Evolutionary conservation across 2,797 vertebrate genomes (phyloP), one percentile per base, ranked within the genome.

Genomic region (Odontamblyopus rebecca): DNA sequence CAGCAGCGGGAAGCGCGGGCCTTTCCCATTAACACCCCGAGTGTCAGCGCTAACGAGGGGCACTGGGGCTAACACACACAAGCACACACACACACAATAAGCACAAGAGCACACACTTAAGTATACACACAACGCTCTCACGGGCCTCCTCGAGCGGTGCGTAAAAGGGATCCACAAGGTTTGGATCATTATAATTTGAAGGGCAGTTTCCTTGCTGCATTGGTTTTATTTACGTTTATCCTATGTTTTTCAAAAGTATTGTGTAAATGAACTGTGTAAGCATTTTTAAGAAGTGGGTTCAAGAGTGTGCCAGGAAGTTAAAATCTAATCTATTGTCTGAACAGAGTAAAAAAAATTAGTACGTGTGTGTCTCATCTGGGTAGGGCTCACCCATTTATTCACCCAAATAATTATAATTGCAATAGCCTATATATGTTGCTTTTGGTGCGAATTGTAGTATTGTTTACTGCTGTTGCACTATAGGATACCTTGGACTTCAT

Each of bases 11-110:
- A 88, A 86, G 83, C 86, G 6, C 72, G 44, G 82, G 81, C 74
- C 86, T 85, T 65, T 81, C 91, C 86, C 85, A 89, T 85, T 90
- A 86, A 90, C 92, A 91, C 90, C 91, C 87, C 77, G 74, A 86
- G 88, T 86, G 87, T 86, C 91, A 86, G 85, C 79, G 76, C 86
- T 90, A 90, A 92, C 90, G 89, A 89, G 86, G 79, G 77, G 67
- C 82, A 86, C 85, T 87, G 86, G 84, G 82, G 78, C 72, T 75
- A 79, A 73, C 75, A 75, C 30, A 68, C 79, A 70, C 61, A 12
- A 48, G 23, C 30, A 44, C 41, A 44, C 48, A 41, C 29, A 65
- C 32, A 35, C 32, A 73, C 75, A 75, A 19, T 26, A 51, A 7
- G 29, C 71, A 73, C 67, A 77, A 56, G 68, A 30, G 29, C 63